A percentile compares a stretch with the other conserved stretches of the same genome.
Conservation (phyloP, 1,140 invertebrate genomes). For the Drosophila ficusphila region DNA sequence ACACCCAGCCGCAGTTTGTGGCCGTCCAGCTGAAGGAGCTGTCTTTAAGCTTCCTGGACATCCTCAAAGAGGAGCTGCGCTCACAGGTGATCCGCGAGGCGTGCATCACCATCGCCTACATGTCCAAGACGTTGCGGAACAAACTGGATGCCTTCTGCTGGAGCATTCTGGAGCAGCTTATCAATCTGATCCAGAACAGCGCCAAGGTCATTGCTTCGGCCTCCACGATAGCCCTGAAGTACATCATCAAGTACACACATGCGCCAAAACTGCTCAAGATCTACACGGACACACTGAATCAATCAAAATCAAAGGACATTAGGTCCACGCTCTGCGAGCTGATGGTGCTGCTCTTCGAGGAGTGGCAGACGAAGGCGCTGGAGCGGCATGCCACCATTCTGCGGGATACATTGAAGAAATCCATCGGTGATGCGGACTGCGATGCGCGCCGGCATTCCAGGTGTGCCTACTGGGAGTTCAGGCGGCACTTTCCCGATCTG, state of each 20-base stretch:
- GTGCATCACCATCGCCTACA: slow-evolving; percentile 96
- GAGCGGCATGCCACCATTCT: slow-evolving; percentile 92
- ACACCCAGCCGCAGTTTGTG: slow-evolving; percentile 92
- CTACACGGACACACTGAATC: slow-evolving; percentile 90
- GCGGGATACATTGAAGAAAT: slow-evolving; percentile 94
- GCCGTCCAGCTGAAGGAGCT: slow-evolving; percentile 90
- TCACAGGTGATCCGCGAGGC: slow-evolving; percentile 93
- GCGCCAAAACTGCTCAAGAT: slow-evolving; percentile 93
- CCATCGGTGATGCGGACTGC: slow-evolving; percentile 95
- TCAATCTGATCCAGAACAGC: slow-evolving; percentile 97
- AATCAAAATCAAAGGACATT: slow-evolving; percentile 96
- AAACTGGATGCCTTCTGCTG: slow-evolving; percentile 95
- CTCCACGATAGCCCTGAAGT: slow-evolving; percentile 93
- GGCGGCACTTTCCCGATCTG: slow-evolving; percentile 94
- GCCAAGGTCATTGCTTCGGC: slow-evolving; percentile 98
- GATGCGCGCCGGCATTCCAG: slow-evolving; percentile 92
- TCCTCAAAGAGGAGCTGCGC: slow-evolving; percentile 93
- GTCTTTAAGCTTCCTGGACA: slow-evolving; percentile 92
- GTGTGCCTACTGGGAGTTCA: slow-evolving; percentile 96
- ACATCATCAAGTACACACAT: slow-evolving; percentile 95
- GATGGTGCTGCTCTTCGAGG: slow-evolving; percentile 92
- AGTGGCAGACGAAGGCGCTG: slow-evolving; percentile 92
- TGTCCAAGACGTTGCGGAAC: slow-evolving; percentile 92
- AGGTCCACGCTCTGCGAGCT: slow-evolving; percentile 91
- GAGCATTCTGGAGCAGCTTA: slow-evolving; percentile 91